Conservation (phyloP, 2,888 invertebrate species). For the Actias luna region DNA sequence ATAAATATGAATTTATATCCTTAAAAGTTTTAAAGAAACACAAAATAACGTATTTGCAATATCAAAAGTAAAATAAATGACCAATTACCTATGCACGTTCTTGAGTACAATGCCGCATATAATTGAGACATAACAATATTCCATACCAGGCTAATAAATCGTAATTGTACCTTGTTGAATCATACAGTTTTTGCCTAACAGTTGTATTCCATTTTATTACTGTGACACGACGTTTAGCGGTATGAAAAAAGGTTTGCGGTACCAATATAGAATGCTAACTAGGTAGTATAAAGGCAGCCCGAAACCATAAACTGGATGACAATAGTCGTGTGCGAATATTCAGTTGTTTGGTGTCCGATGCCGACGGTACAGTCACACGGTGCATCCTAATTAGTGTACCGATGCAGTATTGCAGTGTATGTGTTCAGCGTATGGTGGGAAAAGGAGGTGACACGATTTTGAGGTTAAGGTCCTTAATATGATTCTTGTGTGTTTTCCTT, state of each 20-base stretch:
- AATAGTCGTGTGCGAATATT: slow-evolving; percentile 79
- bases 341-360: slow-evolving; percentile 66
- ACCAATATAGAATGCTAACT: slow-evolving; percentile 78
- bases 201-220: slow-evolving; percentile 64
- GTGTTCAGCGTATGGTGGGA: slow-evolving; percentile 58
- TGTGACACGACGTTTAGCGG: slow-evolving; percentile 73
- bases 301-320: slow-evolving; percentile 79
- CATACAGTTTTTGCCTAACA: slow-evolving; percentile 50
- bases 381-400: slow-evolving; percentile 74
- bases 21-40: background rate
- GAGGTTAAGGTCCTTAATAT: slow-evolving; percentile 44
- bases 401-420: slow-evolving; percentile 53
- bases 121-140: slow-evolving; percentile 50
- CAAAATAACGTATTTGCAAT: slow-evolving; percentile 23
- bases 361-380: slow-evolving; percentile 59
- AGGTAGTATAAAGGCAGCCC: slow-evolving; percentile 71
- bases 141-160: slow-evolving; percentile 44
- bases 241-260: slow-evolving; percentile 72
- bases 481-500: slow-evolving; percentile 34
- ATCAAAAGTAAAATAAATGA: slow-evolving; percentile 18
- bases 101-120: slow-evolving; percentile 38
- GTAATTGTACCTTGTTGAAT: slow-evolving; percentile 54
- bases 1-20: background rate
- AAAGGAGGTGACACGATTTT: slow-evolving; percentile 43
- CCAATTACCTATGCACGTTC: slow-evolving; percentile 17